These are phyloP conservation scores for Amblyopsis rosae DNA, from an alignment of 2,113 vertebrate species.

Conservation along the genomic window DNA sequence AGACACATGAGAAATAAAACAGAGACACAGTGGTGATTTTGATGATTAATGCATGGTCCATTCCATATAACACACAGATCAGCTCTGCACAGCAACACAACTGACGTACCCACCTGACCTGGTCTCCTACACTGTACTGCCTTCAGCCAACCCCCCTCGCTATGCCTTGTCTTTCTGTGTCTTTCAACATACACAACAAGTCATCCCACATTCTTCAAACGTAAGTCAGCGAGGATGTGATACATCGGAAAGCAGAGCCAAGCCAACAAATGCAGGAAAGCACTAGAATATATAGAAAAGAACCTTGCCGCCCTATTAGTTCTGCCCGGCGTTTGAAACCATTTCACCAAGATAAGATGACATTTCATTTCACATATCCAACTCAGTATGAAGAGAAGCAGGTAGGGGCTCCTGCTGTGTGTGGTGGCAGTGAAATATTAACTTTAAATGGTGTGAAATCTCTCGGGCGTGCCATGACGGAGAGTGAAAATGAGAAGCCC, in stretches of 20 bases:
- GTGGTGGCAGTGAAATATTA: slow-evolving; percentile 56
- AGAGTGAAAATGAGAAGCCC: slow-evolving; percentile 62
- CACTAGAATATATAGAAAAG: neutral
- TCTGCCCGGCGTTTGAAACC: slow-evolving; percentile 47
- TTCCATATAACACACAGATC: slow-evolving; percentile 18
- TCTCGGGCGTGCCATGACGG: slow-evolving; percentile 41
- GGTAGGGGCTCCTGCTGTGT: slow-evolving; percentile 65
- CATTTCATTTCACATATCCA: slow-evolving; percentile 53
- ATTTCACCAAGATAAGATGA: slow-evolving; percentile 47
- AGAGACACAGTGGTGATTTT: slow-evolving; percentile 41
- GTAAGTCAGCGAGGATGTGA: slow-evolving; percentile 36
- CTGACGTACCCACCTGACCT: slow-evolving; percentile 30
- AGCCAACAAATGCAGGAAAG: slow-evolving; percentile 13
- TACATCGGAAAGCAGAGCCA: slow-evolving; percentile 33
- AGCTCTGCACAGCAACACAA: slow-evolving; percentile 33
- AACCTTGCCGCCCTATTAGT: slow-evolving; percentile 5
- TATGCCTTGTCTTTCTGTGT: slow-evolving; percentile 36
- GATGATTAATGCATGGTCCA: slow-evolving; percentile 41
- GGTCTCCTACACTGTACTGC: slow-evolving; percentile 51
- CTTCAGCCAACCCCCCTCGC: slow-evolving; percentile 41
- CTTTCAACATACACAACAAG: slow-evolving; percentile 70
- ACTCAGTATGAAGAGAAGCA: slow-evolving; percentile 40
- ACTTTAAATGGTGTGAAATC: slow-evolving; percentile 70
- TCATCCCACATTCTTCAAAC: slow-evolving; percentile 72
- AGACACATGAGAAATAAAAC: slow-evolving; percentile 34